Conservation (phyloP, 2,888 invertebrate genomes). For the Gymnocheta viridis region DNA sequence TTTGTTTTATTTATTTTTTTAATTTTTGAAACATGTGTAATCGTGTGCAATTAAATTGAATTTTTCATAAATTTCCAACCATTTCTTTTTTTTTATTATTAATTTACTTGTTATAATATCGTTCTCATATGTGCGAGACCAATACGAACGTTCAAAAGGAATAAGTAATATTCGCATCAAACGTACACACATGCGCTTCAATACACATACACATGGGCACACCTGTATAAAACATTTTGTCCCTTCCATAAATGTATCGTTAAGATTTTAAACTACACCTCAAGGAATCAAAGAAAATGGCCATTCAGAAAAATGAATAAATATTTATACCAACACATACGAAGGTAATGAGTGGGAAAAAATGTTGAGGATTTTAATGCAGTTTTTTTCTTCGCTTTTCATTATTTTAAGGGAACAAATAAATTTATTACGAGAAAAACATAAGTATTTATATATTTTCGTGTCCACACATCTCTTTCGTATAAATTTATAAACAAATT, state of each 20-base stretch:
- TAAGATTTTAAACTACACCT: conserved; percentile 78
- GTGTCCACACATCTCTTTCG: conserved; percentile 2
- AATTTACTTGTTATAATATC: conserved; percentile 28
- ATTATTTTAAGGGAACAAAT: conserved; percentile 32
- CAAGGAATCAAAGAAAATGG: conserved; percentile 78
- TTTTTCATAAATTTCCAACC: conserved; percentile 79
- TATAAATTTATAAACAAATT: conserved; percentile 48
- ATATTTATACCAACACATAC: conserved; percentile 22
- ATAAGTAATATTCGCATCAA: conserved; percentile 47
- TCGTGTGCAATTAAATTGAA: conserved; percentile 81
- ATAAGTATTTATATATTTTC: neutral
- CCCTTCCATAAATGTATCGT: conserved; percentile 68
- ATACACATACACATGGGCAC: conserved; percentile 72
- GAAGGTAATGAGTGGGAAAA: conserved; percentile 68
- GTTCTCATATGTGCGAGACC: conserved; percentile 22
- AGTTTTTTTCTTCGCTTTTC: conserved; percentile 37
- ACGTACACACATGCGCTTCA: neutral
- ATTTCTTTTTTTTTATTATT: conserved; percentile 21
- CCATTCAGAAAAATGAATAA: conserved; percentile 52
- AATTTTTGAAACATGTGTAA: conserved; percentile 77
- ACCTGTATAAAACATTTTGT: conserved; percentile 72
- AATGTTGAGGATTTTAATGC: conserved; percentile 36
- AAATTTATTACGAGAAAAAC: neutral
- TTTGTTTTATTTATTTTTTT: neutral
- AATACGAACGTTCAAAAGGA: conserved; percentile 9